phyloP scores from a whole-genome alignment of 2,888 invertebrate species.

The Diogma glabrata region DNA sequence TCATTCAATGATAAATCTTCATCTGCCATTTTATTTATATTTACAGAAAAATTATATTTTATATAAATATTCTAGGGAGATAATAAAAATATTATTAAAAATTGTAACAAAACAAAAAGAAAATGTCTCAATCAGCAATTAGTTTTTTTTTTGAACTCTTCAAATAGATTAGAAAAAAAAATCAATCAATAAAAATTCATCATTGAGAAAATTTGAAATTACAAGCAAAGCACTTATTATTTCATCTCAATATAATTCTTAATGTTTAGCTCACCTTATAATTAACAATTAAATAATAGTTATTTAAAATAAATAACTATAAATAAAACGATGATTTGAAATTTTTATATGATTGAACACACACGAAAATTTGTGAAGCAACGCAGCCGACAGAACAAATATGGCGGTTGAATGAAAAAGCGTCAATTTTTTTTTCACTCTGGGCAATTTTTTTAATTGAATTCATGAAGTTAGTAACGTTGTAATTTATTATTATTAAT shows the following conservation, averaged over 20 bases:
- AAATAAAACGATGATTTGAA: slow-evolving; percentile 7
- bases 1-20: slow-evolving; percentile 37
- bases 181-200: no score
- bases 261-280: slow-evolving; percentile 5
- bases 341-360: background rate
- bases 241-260: background rate
- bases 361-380: background rate
- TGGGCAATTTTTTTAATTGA: no score
- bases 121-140: slow-evolving; percentile 2
- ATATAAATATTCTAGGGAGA: slow-evolving; percentile 7
- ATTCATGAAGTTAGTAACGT: no score
- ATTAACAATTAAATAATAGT: slow-evolving; percentile 2
- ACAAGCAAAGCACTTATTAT: slow-evolving; percentile 1
- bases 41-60: slow-evolving; percentile 10
- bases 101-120: slow-evolving; percentile 1
- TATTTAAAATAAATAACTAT: slow-evolving; percentile 3
- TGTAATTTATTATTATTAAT: no score
- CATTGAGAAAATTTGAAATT: no score
- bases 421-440: no score
- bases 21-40: slow-evolving; percentile 30
- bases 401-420: background rate
- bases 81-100: slow-evolving; percentile 3
- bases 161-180: no score
- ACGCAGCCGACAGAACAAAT: slow-evolving; percentile 2
- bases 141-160: slow-evolving; percentile 2